These are phyloP conservation scores for Athalia rosae DNA, from an alignment of 2,888 invertebrate genomes.

Conservation along the genomic window DNA sequence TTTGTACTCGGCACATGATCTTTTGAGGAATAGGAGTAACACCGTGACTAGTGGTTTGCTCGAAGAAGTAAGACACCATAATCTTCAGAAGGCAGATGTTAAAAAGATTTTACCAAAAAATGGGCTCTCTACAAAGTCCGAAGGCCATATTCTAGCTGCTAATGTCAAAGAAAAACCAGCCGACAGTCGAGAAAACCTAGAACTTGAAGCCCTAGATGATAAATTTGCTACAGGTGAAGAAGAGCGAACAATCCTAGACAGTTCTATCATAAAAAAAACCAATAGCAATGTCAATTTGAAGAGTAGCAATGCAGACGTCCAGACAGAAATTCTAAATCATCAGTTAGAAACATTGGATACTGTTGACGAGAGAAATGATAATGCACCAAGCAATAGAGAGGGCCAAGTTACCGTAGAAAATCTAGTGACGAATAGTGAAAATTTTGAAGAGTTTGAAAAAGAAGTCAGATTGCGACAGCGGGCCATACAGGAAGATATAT, in stretches of 20 bases:
- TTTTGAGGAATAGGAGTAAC: conserved; percentile 35
- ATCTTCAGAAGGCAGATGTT: conserved; percentile 13
- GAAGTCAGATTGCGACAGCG: conserved; percentile 53
- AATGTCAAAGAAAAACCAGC: no score
- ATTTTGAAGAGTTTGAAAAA: conserved; percentile 45
- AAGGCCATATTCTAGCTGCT: not conserved
- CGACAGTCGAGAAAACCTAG: not conserved
- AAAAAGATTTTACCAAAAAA: conserved; percentile 11
- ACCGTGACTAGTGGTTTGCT: conserved; percentile 46
- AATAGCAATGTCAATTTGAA: not conserved
- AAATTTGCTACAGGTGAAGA: not conserved
- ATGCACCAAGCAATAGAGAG: no score
- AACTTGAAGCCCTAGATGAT: not conserved
- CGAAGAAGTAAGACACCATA: conserved; percentile 30
- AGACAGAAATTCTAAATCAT: not conserved
- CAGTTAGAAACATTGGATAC: not conserved
- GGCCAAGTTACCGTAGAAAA: not conserved
- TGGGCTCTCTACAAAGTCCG: not conserved
- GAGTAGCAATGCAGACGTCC: not conserved
- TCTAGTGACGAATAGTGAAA: conserved; percentile 1
- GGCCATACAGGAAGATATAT: conserved; percentile 59
- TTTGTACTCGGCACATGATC: conserved; percentile 33
- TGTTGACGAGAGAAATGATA: not conserved
- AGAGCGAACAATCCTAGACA: not conserved
- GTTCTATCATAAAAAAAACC: not conserved